phyloP scores from a whole-genome alignment of 35 echinoderm and acorn worm genomes.

The Anneissia japonica region DNA sequence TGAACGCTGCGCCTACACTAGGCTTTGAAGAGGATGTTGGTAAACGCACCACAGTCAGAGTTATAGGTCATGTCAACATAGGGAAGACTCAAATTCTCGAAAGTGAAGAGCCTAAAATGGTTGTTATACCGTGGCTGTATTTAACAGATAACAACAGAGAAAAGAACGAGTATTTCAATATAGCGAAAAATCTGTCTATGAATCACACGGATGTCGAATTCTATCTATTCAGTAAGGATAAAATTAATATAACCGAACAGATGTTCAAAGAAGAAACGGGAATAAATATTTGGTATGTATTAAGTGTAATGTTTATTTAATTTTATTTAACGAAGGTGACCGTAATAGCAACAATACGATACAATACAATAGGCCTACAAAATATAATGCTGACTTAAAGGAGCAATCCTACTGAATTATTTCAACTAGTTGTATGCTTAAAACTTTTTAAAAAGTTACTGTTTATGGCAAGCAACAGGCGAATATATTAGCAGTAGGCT shows the following conservation, averaged over 20 bases:
- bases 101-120: conserved; percentile 27
- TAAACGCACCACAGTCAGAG: conserved; percentile 28
- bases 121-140: conserved; percentile 5
- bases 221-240: conserved; percentile 1
- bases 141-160: neutral
- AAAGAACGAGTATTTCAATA: neutral
- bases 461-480: too few relatives aligned
- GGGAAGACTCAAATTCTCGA: neutral
- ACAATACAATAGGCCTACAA: too few relatives aligned
- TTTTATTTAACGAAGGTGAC: too few relatives aligned
- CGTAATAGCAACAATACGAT: too few relatives aligned
- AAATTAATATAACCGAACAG: conserved; percentile 14
- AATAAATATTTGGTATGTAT: neutral
- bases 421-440: too few relatives aligned
- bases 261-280: conserved; percentile 23
- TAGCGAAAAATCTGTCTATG: neutral
- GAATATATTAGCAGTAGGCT: too few relatives aligned
- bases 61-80: conserved; percentile 29
- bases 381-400: too few relatives aligned
- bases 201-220: conserved; percentile 11
- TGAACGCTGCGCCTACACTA: conserved; percentile 36
- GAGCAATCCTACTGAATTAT: too few relatives aligned
- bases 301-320: too few relatives aligned
- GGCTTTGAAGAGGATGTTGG: conserved; percentile 49
- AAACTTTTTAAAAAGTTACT: too few relatives aligned